Evolutionary conservation across 2,113 vertebrate genomes (phyloP), one percentile per base, ranked within the genome.

Genomic region (Hymenochirus boettgeri): DNA sequence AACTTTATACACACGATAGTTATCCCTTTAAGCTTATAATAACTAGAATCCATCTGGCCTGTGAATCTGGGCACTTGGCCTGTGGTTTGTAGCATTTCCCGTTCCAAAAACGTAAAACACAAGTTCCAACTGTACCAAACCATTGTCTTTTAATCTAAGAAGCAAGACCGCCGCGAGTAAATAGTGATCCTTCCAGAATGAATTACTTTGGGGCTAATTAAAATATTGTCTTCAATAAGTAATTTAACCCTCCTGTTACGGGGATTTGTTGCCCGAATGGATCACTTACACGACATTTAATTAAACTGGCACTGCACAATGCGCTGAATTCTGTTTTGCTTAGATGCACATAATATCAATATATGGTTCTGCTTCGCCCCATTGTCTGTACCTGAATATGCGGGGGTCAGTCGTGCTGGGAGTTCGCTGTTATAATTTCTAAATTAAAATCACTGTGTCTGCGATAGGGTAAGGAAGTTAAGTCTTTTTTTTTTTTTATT

Each of bases 231-330:
- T 65, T 65, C 54, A 65, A 65, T 57, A 65, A 57, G 63, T 57
- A 47, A 64, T 64, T 64, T 64, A n/a, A 51, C 46, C 62, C 62
- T 65, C 42, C n/a, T 50, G 27, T 50, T 35, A 65, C 57, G 62
- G 57, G 63, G 63, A 23, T 65, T 57, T 65, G 54, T 65, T 65
- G 63, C 42, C 63, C 63, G 53, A 65, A 65, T 57, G 53, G 42
- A 65, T 65, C 62, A 47, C 54, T 65, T 65, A 65, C 63, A 65
- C n/a, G 62, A 57, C 63, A 57, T 65, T 65, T 65, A 65, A 65
- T 65, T 65, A 65, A 65, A 65, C n/a, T 50, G 54, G 45, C 11
- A 53, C 48, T 31, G n/a, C 39, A 37, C 31, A 52, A 26, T 27
- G n/a, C 10, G 15, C 21, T 65, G 63, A 65, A 25, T 65, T 65